Evolutionary conservation across 2,888 invertebrate species (phyloP).

Genomic region (Cheilosia scutellata): DNA sequence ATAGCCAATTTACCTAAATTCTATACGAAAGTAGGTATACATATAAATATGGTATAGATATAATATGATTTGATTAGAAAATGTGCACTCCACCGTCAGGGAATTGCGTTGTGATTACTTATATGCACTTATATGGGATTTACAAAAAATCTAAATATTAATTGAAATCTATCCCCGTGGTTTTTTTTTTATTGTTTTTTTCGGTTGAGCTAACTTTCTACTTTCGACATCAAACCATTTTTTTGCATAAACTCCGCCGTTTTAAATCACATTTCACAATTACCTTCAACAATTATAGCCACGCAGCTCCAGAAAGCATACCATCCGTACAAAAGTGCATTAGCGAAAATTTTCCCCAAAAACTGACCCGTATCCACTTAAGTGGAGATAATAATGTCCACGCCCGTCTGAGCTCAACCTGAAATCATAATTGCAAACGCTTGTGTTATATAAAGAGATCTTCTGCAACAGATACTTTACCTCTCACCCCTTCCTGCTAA

Average conservation of each 20-base stretch:
- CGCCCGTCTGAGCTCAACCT: constrained; percentile 30
- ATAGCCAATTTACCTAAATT: too few species aligned
- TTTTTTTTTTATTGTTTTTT: not conserved
- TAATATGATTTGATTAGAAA: too few species aligned
- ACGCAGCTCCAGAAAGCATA: constrained; percentile 47
- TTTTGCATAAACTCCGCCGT: not conserved
- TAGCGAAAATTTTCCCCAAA: constrained; percentile 44
- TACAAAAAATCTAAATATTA: too few species aligned
- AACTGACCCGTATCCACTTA: constrained; percentile 39
- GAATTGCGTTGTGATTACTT: too few species aligned
- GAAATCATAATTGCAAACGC: constrained; percentile 48
- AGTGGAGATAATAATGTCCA: constrained; percentile 49
- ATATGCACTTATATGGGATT: too few species aligned
- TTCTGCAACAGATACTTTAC: constrained; percentile 48
- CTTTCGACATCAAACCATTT: not conserved
- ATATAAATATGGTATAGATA: too few species aligned
- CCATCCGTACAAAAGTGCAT: constrained; percentile 52
- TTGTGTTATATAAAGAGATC: constrained; percentile 43
- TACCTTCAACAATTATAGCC: constrained; percentile 34
- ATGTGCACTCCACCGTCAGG: too few species aligned
- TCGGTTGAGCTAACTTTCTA: not conserved
- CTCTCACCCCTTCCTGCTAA: not conserved
- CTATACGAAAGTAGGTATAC: too few species aligned
- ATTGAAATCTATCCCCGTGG: too few species aligned
- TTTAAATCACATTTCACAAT: constrained; percentile 1